Percentiles rank a stretch among this genome's conserved stretches.
These are phyloP conservation scores for Terebella lapidaria DNA, from an alignment of 2,888 invertebrate species.

Conservation along the genomic window DNA sequence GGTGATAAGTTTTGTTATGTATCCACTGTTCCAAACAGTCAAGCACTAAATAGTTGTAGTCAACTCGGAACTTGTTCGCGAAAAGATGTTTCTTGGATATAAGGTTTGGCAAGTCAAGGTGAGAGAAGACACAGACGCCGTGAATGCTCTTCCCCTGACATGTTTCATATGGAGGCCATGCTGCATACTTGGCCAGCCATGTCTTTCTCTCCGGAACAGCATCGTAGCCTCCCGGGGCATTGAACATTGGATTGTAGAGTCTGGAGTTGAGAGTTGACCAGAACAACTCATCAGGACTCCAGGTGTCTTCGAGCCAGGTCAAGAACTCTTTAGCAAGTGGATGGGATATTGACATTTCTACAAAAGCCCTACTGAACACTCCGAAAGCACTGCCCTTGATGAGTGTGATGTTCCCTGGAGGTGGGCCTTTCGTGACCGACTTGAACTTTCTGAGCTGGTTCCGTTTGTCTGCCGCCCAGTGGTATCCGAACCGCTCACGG, in stretches of 20 bases:
- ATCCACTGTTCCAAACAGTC: conserved; percentile 38
- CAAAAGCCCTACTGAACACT: conserved; percentile 31
- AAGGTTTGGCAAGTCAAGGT: conserved; percentile 20
- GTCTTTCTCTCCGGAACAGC: conserved; percentile 13
- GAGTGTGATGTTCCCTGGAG: conserved; percentile 29
- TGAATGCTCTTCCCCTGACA: conserved; percentile 18
- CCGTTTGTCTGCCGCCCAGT: neutral
- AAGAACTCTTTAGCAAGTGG: conserved; percentile 25
- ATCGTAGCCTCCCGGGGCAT: conserved; percentile 32
- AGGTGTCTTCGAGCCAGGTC: conserved; percentile 32
- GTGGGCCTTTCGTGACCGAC: conserved; percentile 16
- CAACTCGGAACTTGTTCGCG: conserved; percentile 43
- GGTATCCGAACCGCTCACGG: neutral
- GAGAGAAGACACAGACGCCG: conserved; percentile 35
- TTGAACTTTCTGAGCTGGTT: conserved; percentile 11
- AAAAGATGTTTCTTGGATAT: conserved; percentile 35
- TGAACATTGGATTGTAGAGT: conserved; percentile 30
- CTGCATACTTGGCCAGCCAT: conserved; percentile 9
- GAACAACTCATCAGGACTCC: conserved; percentile 40
- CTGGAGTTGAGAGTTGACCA: conserved; percentile 38
- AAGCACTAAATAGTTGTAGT: conserved; percentile 30
- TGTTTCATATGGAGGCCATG: conserved; percentile 4
- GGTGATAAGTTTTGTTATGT: neutral
- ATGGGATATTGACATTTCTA: conserved; percentile 31
- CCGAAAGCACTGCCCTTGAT: conserved; percentile 39